phyloP scores from a whole-genome alignment of 2,888 invertebrate genomes.

The Himalopsyche japonica region DNA sequence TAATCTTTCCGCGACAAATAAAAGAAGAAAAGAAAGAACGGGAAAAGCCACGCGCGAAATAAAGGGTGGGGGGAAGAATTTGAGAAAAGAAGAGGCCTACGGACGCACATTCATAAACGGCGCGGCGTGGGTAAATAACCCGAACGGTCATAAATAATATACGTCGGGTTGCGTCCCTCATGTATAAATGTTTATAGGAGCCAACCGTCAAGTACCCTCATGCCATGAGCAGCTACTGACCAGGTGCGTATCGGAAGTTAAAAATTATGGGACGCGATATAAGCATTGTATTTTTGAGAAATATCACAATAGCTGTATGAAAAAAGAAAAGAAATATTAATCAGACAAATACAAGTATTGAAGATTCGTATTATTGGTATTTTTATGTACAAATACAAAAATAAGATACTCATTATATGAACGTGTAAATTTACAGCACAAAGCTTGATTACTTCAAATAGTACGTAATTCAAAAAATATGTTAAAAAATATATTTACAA shows the following conservation, averaged over 20 bases:
- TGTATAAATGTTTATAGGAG: constrained; percentile 22
- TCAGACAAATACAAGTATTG: no score
- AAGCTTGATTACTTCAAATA: no score
- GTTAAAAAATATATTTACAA: no score
- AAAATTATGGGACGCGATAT: neutral
- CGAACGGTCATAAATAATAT: constrained; percentile 33
- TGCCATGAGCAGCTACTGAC: neutral
- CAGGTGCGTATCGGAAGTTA: neutral
- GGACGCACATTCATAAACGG: constrained; percentile 25
- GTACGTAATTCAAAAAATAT: no score
- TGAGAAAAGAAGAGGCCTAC: constrained; percentile 16
- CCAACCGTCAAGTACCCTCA: neutral
- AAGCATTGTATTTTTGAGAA: no score
- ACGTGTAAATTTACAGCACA: no score
- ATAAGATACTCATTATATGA: no score
- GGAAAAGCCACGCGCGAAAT: neutral
- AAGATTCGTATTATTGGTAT: no score
- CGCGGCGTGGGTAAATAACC: constrained; percentile 20
- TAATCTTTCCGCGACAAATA: constrained; percentile 32
- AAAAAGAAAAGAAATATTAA: no score
- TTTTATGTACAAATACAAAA: no score
- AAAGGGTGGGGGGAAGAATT: constrained; percentile 23
- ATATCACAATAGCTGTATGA: no score
- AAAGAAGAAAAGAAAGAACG: constrained; percentile 10
- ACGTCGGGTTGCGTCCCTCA: constrained; percentile 25